Evolutionary conservation across 2,888 invertebrate genomes (phyloP), one percentile per base, ranked within the genome.

Genomic region (Antitype chi): DNA sequence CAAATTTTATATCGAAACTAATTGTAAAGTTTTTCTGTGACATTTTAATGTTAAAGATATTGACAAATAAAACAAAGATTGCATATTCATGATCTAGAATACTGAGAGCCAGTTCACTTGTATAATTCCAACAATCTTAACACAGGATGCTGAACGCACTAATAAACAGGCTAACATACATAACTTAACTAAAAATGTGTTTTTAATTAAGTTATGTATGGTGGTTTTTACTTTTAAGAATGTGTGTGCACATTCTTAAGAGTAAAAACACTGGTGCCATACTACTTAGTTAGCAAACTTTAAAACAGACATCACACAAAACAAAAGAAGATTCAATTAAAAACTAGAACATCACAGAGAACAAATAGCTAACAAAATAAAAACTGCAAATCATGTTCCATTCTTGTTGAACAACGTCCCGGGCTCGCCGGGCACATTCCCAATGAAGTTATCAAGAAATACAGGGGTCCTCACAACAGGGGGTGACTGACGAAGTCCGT

Each of bases 361-460:
- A 68, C 84, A 79, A 85, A 78, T 25, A 20, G n/a, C 53, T 38
- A 80, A 82, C 80, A 71, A 74, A 83, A 84, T 85, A 79, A 81
- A 87, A 88, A 87, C 62, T 85, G 81, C 89, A 89, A 88, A 83
- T 91, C 90, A 91, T 89, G 85, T 81, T 90, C 74, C 88, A 88
- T 93, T 92, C 90, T 87, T 81, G 91, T 86, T 80, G 81, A 90
- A 91, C 84, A 72, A 87, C 93, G 83, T 94, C 92, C 94, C 78
- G 76, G 66, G 84, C 86, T 83, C 86, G 81, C 85, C 66, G 49
- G 82, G 85, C 87, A 89, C 86, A 90, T 92, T 94, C 88, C 92
- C 93, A 96, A 96, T 96, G 95, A 95, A 96, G 96, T 96, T 96
- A 96, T 96, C 96, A 95, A 95, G 94, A 90, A 91, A 90, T 91